phyloP scores from a whole-genome alignment of 2,797 vertebrate genomes.

The Sebastes iracundus region DNA sequence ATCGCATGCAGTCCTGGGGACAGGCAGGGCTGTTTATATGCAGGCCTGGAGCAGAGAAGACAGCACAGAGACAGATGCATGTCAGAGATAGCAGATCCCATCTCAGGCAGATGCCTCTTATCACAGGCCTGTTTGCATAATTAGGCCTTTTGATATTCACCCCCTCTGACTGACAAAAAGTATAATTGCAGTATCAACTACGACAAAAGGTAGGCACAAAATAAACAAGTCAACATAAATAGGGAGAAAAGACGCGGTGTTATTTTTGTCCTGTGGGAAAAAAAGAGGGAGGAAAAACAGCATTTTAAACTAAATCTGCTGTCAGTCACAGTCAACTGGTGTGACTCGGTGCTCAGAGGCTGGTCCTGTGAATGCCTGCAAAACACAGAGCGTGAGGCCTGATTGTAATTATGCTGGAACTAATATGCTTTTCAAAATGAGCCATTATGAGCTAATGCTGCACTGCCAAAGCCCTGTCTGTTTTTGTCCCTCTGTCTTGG shows the following conservation, averaged over 20 bases:
- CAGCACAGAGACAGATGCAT: conserved; percentile 86
- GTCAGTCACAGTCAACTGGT: conserved; percentile 88
- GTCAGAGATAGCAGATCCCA: conserved; percentile 88
- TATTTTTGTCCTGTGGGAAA: conserved; percentile 84
- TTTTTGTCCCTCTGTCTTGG: conserved; percentile 83
- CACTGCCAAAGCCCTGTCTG: conserved; percentile 84
- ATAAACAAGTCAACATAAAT: conserved; percentile 86
- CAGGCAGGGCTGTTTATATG: conserved; percentile 83
- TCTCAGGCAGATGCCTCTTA: conserved; percentile 80
- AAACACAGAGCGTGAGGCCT: conserved; percentile 83
- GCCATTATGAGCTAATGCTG: conserved; percentile 89
- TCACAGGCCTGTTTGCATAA: conserved; percentile 83
- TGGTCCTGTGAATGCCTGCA: conserved; percentile 83
- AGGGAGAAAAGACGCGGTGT: conserved; percentile 80
- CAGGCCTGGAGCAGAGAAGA: conserved; percentile 83
- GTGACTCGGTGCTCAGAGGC: conserved; percentile 83
- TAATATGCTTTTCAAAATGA: conserved; percentile 90
- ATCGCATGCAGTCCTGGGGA: conserved; percentile 81
- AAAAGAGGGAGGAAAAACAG: conserved; percentile 70
- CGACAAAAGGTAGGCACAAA: conserved; percentile 84
- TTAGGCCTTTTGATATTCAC: conserved; percentile 81
- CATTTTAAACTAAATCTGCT: conserved; percentile 81
- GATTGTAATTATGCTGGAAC: conserved; percentile 90
- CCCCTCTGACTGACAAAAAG: conserved; percentile 85
- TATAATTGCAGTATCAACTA: conserved; percentile 84